These are phyloP conservation scores for Takifugu flavidus DNA, from an alignment of 2,113 vertebrate genomes.

Conservation along the genomic window DNA sequence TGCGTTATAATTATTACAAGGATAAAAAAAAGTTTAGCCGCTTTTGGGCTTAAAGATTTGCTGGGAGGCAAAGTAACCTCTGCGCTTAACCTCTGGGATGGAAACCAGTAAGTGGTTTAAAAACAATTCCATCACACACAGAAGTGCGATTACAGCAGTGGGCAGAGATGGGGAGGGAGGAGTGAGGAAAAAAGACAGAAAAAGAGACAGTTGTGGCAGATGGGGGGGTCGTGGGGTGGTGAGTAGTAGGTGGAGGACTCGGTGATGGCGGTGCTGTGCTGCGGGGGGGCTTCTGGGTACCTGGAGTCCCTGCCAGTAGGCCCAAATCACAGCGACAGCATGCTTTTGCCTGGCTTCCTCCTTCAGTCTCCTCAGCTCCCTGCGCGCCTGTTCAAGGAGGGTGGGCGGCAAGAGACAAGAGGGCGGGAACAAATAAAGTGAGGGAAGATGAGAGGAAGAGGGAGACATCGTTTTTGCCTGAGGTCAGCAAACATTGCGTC, in stretches of 20 bases:
- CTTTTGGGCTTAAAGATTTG: too few relatives aligned
- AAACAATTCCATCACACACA: neutral
- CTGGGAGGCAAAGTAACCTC: too few relatives aligned
- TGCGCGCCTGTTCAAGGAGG: conserved; percentile 85
- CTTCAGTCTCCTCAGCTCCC: conserved; percentile 97
- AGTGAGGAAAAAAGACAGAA: neutral
- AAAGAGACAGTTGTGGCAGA: neutral
- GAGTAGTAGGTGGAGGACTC: conserved; percentile 26
- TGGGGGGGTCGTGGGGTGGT: conserved; percentile 11
- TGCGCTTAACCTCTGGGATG: neutral
- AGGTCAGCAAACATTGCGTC: conserved; percentile 33
- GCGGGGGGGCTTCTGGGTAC: conserved; percentile 68
- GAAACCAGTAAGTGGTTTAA: neutral
- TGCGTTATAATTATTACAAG: neutral
- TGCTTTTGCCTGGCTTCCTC: conserved; percentile 97
- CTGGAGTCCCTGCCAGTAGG: conserved; percentile 99
- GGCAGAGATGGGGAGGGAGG: conserved; percentile 25
- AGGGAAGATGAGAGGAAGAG: conserved; percentile 47
- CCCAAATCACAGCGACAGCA: conserved; percentile 99
- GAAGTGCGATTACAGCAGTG: neutral
- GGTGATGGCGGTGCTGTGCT: conserved; percentile 29
- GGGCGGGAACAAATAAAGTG: conserved; percentile 56
- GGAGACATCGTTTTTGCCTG: conserved; percentile 27
- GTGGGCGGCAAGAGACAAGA: conserved; percentile 35
- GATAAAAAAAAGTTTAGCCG: neutral